A percentile compares a stretch with the other conserved stretches of the same genome.
phyloP scores from a whole-genome alignment of 1,140 invertebrate species.

The Ooceraea biroi region DNA sequence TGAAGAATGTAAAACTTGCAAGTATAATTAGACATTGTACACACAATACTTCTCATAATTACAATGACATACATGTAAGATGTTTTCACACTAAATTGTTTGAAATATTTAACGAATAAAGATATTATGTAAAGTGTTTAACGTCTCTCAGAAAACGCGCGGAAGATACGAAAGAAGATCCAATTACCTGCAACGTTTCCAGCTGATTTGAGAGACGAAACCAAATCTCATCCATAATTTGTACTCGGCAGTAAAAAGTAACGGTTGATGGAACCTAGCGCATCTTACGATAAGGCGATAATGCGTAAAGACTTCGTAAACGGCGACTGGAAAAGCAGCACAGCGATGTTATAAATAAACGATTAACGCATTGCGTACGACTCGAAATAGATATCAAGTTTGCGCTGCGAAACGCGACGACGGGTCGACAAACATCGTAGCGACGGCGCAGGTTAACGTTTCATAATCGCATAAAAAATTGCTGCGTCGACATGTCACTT shows the following conservation, averaged over 20 bases:
- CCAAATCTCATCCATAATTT: conserved; percentile 84
- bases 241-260: not conserved
- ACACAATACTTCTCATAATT: not conserved
- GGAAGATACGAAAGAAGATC: not conserved
- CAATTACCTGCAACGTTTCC: conserved; percentile 83
- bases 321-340: conserved; percentile 74
- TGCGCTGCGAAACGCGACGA: conserved; percentile 40
- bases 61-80: not conserved
- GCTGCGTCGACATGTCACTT: conserved; percentile 1
- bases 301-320: conserved; percentile 27
- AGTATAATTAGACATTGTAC: not conserved
- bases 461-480: not conserved
- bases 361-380: conserved; percentile 81
- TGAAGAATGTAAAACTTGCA: not conserved
- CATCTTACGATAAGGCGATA: conserved; percentile 36
- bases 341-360: conserved; percentile 84
- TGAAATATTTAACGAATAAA: not conserved
- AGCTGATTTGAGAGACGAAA: conserved; percentile 82
- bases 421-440: conserved; percentile 6
- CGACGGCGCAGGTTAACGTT: conserved; percentile 2
- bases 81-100: not conserved
- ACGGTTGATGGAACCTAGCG: conserved; percentile 18
- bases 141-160: not conserved
- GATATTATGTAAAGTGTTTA: conserved; percentile 44
- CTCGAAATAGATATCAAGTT: conserved; percentile 81